These are phyloP conservation scores for Scaptomyza reducta DNA, from an alignment of 2,888 invertebrate species.

Conservation along the genomic window DNA sequence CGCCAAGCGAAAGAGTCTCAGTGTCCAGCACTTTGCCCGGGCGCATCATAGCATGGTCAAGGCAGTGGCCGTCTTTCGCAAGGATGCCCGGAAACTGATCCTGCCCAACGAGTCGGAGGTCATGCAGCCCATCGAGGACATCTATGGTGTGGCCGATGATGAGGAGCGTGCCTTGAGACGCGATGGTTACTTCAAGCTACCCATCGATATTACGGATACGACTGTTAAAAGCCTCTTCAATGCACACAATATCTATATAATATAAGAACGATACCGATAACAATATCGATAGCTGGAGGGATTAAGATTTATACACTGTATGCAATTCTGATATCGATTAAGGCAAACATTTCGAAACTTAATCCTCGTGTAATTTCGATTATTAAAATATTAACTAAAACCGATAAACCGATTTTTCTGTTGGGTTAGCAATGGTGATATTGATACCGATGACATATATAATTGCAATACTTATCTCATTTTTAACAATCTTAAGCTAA, in stretches of 20 bases:
- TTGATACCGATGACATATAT: not conserved
- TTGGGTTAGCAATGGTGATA: not conserved
- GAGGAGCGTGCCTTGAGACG: slow-evolving; percentile 68
- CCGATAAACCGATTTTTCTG: too few relatives aligned
- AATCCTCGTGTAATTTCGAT: too few relatives aligned
- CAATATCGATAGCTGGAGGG: not conserved
- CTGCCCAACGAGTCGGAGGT: slow-evolving; percentile 81
- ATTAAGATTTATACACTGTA: not conserved
- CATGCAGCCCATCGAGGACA: slow-evolving; percentile 79
- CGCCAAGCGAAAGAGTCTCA: slow-evolving; percentile 49
- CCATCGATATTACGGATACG: slow-evolving; percentile 70
- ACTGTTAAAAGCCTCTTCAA: slow-evolving; percentile 72
- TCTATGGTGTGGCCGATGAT: slow-evolving; percentile 77
- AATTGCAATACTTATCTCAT: not conserved
- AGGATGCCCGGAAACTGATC: slow-evolving; percentile 81
- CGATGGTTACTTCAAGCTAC: slow-evolving; percentile 70
- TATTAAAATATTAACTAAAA: not conserved
- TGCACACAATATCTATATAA: too few relatives aligned
- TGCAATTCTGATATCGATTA: slow-evolving; percentile 13
- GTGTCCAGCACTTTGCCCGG: slow-evolving; percentile 62
- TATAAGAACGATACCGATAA: not conserved
- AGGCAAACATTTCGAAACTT: not conserved
- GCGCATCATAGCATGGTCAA: slow-evolving; percentile 81
- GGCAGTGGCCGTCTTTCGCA: slow-evolving; percentile 81
- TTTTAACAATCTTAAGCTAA: not conserved